Conservation (phyloP, 2,888 invertebrate species). For the Mythimna impura region DNA sequence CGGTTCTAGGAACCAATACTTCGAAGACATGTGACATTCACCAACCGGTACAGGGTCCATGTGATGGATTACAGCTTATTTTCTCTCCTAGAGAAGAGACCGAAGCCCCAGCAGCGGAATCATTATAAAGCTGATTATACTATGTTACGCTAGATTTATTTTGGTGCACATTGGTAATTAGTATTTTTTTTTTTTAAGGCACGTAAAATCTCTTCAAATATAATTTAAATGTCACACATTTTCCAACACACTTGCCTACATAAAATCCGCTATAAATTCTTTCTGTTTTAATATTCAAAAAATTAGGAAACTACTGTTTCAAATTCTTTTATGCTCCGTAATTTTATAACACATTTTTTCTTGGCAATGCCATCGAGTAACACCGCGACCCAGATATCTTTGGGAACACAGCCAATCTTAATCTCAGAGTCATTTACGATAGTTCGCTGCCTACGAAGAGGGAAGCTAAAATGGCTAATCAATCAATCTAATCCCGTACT, state of each 20-base stretch:
- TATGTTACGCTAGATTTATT: too few relatives aligned
- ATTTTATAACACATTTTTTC: slow-evolving; percentile 63
- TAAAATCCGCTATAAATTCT: background rate
- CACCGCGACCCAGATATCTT: slow-evolving; percentile 59
- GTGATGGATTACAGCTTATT: too few relatives aligned
- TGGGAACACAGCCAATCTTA: slow-evolving; percentile 67
- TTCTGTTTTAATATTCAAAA: background rate
- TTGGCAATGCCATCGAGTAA: slow-evolving; percentile 57
- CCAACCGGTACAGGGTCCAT: too few relatives aligned
- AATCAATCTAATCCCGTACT: slow-evolving; percentile 82
- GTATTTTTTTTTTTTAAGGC: background rate
- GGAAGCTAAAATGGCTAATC: slow-evolving; percentile 79
- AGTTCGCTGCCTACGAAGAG: slow-evolving; percentile 56
- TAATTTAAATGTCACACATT: background rate
- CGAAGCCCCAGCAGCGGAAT: too few relatives aligned
- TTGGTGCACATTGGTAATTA: too few relatives aligned
- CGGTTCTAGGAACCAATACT: too few relatives aligned
- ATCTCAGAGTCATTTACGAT: slow-evolving; percentile 63
- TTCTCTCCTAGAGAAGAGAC: too few relatives aligned
- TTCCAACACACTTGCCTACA: background rate
- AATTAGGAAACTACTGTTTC: slow-evolving; percentile 20
- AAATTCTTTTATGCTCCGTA: slow-evolving; percentile 36
- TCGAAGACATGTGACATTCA: too few relatives aligned
- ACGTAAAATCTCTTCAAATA: background rate
- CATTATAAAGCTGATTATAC: too few relatives aligned